A percentile compares a stretch with the other conserved stretches of the same genome.
These are phyloP conservation scores for Sclerurus mexicanus DNA, from an alignment of 2,113 vertebrate species.

Conservation along the genomic window DNA sequence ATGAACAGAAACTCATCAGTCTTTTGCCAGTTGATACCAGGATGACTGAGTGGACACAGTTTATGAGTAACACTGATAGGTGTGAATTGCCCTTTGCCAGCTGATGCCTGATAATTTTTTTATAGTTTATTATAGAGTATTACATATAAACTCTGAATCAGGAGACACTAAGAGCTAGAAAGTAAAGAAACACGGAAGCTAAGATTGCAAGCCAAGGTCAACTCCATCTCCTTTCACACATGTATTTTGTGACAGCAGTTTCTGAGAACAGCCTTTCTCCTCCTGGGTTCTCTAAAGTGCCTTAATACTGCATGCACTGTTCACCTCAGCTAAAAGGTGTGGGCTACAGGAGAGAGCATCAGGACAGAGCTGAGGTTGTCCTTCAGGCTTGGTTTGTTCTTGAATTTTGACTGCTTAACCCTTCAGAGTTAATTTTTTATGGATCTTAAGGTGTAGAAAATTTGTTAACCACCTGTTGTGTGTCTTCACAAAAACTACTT, in stretches of 20 bases:
- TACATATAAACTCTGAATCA: not conserved
- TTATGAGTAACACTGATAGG: not conserved
- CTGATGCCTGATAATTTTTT: not conserved
- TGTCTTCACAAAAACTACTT: not conserved
- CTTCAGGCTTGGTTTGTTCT: not conserved
- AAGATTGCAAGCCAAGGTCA: not conserved
- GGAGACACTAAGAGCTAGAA: not conserved
- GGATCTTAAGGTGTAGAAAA: not conserved
- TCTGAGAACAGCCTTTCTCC: not conserved
- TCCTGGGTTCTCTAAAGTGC: not conserved
- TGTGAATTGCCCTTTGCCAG: not conserved
- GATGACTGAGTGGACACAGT: not conserved
- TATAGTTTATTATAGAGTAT: not conserved
- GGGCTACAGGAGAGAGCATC: not conserved
- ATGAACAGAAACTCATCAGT: not conserved
- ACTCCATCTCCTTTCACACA: not conserved
- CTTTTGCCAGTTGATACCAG: not conserved
- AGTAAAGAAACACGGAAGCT: not conserved
- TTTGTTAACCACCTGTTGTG: not conserved
- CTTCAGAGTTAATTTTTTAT: not conserved
- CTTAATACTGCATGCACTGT: not conserved
- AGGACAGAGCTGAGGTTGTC: not conserved
- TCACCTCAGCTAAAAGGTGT: not conserved
- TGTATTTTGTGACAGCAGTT: not conserved
- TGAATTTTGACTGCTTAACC: not conserved